Evolutionary conservation across 2,113 vertebrate species (phyloP), one percentile per base, ranked within the genome.

Genomic region (Pelecanus crispus): DNA sequence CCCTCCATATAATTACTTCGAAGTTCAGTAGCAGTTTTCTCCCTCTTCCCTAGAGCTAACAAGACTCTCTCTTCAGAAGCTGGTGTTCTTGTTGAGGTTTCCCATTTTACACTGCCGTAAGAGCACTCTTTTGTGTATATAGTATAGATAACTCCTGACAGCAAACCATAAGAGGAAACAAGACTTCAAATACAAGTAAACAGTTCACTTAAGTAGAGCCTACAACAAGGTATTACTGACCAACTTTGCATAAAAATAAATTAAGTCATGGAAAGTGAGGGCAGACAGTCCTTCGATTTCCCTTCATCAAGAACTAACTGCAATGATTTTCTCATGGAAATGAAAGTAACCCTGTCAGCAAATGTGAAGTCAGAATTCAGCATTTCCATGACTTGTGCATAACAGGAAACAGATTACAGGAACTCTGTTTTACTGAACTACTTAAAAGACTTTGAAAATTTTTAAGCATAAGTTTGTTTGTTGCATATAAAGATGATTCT

Each of bases 351-450:
- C 55, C 13, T 34, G 78, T 89, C 96, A 98, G 71, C 96, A 97
- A 95, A 32, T 40, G 15, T 81, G 62, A 94, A 97, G 84, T 63
- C 66, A 91, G 85, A 95, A 95, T 91, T 83, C 91, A 96, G 90
- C 80, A 86, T 97, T 97, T 97, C 90, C 89, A 96, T 42, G 90
- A 55, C 90, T 91, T 87, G 89, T 77, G 53, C 75, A 97, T 88
- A 98, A 98, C 92, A 98, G 97, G 96, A 97, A 98, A 96, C 94
- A 94, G 58, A 96, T 90, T 92, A 94, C 75, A 97, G 91, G 84
- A 98, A 98, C 94, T 97, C 88, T 70, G 50, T 90, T 94, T 88
- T 83, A 88, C 34, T 73, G 55, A 91, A 66, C 38, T 75, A 63
- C 42, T 44, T 92, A 88, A 89, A 15, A 91, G 94, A 74, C 42